Base-by-base conservation (phyloP, 2,888 invertebrate species). In the Morpho helenor region DNA sequence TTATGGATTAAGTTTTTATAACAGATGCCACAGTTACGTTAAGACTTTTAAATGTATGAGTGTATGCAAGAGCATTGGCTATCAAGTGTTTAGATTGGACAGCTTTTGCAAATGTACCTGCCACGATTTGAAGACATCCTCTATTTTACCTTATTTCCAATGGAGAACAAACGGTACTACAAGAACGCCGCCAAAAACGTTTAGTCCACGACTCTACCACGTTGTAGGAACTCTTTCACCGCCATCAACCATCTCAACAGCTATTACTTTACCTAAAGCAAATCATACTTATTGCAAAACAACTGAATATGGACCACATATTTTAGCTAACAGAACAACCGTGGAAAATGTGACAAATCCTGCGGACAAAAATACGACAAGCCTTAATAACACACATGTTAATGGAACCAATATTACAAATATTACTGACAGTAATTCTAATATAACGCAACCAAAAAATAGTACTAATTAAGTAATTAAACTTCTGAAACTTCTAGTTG, bases 41-140 rank as follows among this genome's bases (percentile, higher is more conserved):
- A 80, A 76, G 62, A 74, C 75, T 3, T 87, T 87, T 49, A 80
- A 81, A 69, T 88, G 88, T 64, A 70, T 87, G 75, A 74, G 77
- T 39, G 74, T 74, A 2, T 88, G 88, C 63, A 82, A 83, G 67
- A 84, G 84, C 61, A 74, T 80, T 50, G 80, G 80, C 22, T 88
- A 74, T 52, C 73, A 79, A 68, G 60, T 86, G 59, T 84, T 78
- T 60, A 73, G 84, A 49, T 59, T 87, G 61, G 68, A 78, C 59
- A 58, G 39, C 7, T 59, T 60, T 2, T 88, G 88, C 63, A 77
- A 72, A 67, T 88, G 88, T 64, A 75, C 72, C 7, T 88, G 88
- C 56, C 80, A 82, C 54, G 78, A 76, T 42, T 71, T 82, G 68
- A 83, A 78, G 61, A 80, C 78, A 0, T 73, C 77, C 1, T 76